Conservation (phyloP, 2,113 vertebrate genomes). For the Tringa solitaria region DNA sequence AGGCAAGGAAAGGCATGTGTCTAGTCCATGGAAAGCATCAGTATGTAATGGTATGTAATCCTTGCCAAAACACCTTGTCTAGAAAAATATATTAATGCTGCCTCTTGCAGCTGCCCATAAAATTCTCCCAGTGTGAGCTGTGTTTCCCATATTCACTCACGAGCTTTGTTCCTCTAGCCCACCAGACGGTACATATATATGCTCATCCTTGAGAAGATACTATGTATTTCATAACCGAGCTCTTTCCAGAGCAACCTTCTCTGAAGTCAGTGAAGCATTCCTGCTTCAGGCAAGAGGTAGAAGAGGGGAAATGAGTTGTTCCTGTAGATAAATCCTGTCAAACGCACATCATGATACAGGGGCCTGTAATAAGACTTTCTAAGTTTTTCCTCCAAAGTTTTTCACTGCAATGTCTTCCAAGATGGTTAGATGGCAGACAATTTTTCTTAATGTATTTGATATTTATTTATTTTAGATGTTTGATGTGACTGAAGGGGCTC, state of each 20-base stretch:
- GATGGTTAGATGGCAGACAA: background rate
- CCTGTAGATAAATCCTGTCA: background rate
- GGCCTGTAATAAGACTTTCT: background rate
- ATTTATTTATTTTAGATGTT: conserved; percentile 83
- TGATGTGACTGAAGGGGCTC: conserved; percentile 89
- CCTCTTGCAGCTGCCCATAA: background rate
- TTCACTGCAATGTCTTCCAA: background rate
- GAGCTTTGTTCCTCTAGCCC: background rate
- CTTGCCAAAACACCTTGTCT: background rate
- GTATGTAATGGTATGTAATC: background rate
- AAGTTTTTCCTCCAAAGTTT: background rate
- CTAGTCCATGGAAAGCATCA: background rate
- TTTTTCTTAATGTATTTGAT: background rate
- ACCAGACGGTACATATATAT: background rate
- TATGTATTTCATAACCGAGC: background rate
- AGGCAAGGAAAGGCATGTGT: background rate
- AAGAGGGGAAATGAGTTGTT: background rate
- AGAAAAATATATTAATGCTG: background rate
- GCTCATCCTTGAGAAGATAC: background rate
- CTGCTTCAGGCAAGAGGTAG: background rate
- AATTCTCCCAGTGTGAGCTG: background rate
- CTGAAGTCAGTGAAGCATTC: background rate
- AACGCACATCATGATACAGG: background rate
- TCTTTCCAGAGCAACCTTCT: background rate
- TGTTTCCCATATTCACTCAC: background rate